phyloP scores from a whole-genome alignment of 2,113 vertebrate genomes.

The Chaenocephalus aceratus region DNA sequence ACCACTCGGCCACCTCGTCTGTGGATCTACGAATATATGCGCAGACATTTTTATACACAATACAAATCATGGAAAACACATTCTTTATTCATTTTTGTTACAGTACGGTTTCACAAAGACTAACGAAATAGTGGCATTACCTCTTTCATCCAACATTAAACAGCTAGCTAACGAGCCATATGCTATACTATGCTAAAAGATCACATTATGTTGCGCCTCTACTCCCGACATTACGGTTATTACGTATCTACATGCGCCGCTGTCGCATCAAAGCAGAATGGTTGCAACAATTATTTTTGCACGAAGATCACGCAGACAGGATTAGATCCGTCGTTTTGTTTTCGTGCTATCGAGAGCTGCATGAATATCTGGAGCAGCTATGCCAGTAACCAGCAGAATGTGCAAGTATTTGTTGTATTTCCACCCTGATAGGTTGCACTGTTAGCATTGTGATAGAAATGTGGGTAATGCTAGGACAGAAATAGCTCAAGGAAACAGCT shows the following conservation, averaged over 20 bases:
- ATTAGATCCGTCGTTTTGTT: not conserved
- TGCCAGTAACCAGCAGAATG: not conserved
- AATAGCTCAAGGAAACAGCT: slow-evolving; percentile 18
- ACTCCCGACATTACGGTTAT: slow-evolving; percentile 55
- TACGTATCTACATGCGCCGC: slow-evolving; percentile 67
- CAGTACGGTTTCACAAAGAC: too few relatives aligned
- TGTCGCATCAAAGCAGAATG: slow-evolving; percentile 28
- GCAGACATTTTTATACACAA: too few relatives aligned
- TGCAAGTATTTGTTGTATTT: not conserved
- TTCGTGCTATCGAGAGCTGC: not conserved
- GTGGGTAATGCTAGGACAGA: slow-evolving; percentile 37
- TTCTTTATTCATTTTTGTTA: too few relatives aligned
- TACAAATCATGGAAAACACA: too few relatives aligned
- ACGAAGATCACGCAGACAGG: slow-evolving; percentile 28
- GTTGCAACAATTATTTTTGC: slow-evolving; percentile 41
- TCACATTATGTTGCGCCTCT: slow-evolving; percentile 30
- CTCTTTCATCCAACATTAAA: rapidly evolving
- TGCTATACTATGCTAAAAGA: rapidly evolving
- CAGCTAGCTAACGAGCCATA: too few relatives aligned
- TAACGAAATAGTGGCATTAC: rapidly evolving
- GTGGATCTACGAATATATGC: too few relatives aligned
- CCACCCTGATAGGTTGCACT: slow-evolving; percentile 2
- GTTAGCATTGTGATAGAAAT: slow-evolving; percentile 35
- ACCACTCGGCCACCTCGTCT: slow-evolving; percentile 85
- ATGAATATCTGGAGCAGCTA: not conserved